These are phyloP conservation scores for Florisuga fusca DNA, from an alignment of 2,797 vertebrate species.

Conservation along the genomic window DNA sequence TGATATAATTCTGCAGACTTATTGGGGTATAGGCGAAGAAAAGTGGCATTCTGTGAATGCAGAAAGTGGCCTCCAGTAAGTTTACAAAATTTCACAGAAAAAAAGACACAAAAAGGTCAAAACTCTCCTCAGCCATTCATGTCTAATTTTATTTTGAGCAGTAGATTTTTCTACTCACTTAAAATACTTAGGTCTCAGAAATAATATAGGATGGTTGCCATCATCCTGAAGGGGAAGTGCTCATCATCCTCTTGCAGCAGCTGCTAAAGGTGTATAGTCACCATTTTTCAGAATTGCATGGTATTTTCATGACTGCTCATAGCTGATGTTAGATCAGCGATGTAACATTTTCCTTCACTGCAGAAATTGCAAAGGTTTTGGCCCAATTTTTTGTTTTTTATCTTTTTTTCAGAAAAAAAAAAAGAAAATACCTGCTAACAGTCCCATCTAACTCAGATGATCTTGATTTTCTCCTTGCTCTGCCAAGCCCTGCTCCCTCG, in stretches of 20 bases:
- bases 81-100: constrained; percentile 53
- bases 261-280: not conserved
- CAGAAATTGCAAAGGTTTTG: not conserved
- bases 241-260: not conserved
- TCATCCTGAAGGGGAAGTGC: not conserved
- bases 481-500: not conserved
- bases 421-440: not conserved
- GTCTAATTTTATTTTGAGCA: not conserved
- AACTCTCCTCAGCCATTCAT: not conserved
- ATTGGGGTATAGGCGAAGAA: not conserved
- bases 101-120: constrained; percentile 34
- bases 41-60: constrained; percentile 40
- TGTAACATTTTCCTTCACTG: not conserved
- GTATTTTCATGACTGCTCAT: accelerated
- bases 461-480: not conserved
- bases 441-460: not conserved
- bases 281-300: not conserved
- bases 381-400: not conserved
- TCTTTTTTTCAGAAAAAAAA: too few species aligned
- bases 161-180: not conserved
- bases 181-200: not conserved
- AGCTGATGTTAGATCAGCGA: not conserved
- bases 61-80: constrained; percentile 61
- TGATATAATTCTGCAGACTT: not conserved
- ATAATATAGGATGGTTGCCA: not conserved